Percentiles rank a stretch among this genome's conserved stretches.
Evolutionary conservation across 1,140 invertebrate species (phyloP).

Genomic region (Drosophila insularis): DNA sequence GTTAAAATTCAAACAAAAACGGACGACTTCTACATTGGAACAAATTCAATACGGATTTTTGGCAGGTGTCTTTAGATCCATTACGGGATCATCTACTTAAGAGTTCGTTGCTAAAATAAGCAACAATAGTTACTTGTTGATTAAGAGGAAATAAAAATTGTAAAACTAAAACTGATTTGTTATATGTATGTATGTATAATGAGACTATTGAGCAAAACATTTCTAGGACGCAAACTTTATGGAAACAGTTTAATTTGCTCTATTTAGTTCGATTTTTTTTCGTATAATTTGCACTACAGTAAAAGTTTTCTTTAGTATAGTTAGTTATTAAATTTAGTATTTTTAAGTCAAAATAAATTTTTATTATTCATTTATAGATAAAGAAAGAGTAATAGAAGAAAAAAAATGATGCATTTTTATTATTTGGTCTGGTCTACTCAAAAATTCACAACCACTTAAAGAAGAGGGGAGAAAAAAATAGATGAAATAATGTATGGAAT

Average conservation of each 20-base stretch:
- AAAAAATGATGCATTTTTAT: background rate
- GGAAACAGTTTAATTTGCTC: conserved; percentile 1
- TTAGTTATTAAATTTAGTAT: background rate
- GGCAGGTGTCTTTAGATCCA: too few relatives aligned
- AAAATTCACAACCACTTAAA: conserved; percentile 8
- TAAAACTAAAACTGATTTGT: background rate
- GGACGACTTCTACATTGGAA: background rate
- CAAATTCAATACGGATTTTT: too few relatives aligned
- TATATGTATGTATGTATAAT: background rate
- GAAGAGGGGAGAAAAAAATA: background rate
- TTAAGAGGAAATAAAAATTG: background rate
- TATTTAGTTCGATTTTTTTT: conserved; percentile 6
- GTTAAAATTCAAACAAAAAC: background rate
- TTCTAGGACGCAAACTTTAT: conserved; percentile 6
- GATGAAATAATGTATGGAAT: background rate
- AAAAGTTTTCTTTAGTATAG: background rate
- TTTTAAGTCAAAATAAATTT: background rate
- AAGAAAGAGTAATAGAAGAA: background rate
- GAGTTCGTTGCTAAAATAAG: background rate
- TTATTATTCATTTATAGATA: background rate
- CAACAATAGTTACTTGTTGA: background rate
- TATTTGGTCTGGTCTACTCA: background rate
- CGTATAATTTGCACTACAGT: conserved; percentile 5
- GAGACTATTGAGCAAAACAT: conserved; percentile 1
- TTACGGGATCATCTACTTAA: background rate